phyloP scores from a whole-genome alignment of 2,113 vertebrate genomes.

The Gobius niger region DNA sequence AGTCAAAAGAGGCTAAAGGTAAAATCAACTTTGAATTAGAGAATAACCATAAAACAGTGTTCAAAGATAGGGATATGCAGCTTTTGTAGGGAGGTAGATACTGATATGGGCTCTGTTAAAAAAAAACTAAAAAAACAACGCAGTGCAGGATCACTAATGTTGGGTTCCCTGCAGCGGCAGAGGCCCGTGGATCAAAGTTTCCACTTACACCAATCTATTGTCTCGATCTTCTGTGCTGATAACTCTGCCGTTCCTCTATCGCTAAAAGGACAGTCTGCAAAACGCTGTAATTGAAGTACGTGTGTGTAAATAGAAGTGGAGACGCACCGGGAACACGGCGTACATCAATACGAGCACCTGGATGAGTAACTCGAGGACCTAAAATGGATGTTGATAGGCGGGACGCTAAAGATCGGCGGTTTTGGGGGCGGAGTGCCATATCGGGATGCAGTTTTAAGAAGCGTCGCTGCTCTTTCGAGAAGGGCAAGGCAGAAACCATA shows the following conservation, averaged over 20 bases:
- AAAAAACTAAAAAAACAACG: constrained; percentile 21
- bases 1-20: constrained; percentile 17
- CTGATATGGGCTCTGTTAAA: background rate
- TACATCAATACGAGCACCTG: constrained; percentile 16
- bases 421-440: background rate
- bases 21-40: background rate
- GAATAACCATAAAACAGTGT: background rate
- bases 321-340: background rate
- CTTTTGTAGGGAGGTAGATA: background rate
- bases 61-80: constrained; percentile 4
- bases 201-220: constrained; percentile 62
- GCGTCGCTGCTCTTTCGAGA: background rate
- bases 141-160: constrained; percentile 39
- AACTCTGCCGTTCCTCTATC: constrained; percentile 25
- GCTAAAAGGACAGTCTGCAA: constrained; percentile 22
- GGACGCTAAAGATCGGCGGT: background rate
- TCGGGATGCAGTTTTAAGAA: background rate
- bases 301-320: constrained; percentile 16
- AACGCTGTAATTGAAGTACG: constrained; percentile 16
- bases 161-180: constrained; percentile 48
- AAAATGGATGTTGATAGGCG: background rate
- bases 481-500: constrained; percentile 11
- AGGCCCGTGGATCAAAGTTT: constrained; percentile 63
- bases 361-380: background rate
- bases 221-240: constrained; percentile 44